Evolutionary conservation across 2,113 vertebrate species (phyloP).

Genomic region (Corydoras maculifer): DNA sequence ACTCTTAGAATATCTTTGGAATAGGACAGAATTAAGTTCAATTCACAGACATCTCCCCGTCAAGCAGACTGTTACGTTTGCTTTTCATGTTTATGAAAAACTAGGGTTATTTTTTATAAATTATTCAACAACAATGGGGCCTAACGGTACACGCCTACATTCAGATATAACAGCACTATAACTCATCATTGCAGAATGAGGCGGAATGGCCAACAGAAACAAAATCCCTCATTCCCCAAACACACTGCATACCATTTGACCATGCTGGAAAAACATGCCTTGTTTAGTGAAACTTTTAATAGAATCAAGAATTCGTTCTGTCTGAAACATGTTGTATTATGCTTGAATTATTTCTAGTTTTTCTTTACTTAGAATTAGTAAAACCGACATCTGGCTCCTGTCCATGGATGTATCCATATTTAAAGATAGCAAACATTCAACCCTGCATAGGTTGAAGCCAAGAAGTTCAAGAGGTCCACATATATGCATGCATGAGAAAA

Average conservation of each 20-base stretch:
- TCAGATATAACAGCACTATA: background rate
- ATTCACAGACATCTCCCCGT: too few species aligned
- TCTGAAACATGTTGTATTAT: background rate
- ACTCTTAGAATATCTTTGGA: too few species aligned
- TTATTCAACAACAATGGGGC: too few species aligned
- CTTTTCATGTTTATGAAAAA: too few species aligned
- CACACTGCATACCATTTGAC: constrained; percentile 23
- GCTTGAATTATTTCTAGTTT: background rate
- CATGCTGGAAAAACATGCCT: constrained; percentile 21
- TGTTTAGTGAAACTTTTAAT: constrained; percentile 13
- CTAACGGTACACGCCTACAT: too few species aligned
- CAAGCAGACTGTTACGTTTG: too few species aligned
- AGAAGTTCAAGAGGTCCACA: constrained; percentile 3
- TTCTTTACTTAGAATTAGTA: background rate
- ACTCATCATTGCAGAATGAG: constrained; percentile 11
- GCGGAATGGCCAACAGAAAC: constrained; percentile 17
- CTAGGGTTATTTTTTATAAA: too few species aligned
- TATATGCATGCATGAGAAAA: background rate
- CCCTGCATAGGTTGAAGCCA: background rate
- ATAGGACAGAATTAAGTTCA: too few species aligned
- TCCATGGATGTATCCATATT: background rate
- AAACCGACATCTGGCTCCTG: background rate
- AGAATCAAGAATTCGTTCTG: background rate
- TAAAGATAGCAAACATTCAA: background rate
- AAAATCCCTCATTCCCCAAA: constrained; percentile 11